Evolutionary conservation across 2,113 vertebrate species (phyloP).

Genomic region (Tragelaphus imberbis): DNA sequence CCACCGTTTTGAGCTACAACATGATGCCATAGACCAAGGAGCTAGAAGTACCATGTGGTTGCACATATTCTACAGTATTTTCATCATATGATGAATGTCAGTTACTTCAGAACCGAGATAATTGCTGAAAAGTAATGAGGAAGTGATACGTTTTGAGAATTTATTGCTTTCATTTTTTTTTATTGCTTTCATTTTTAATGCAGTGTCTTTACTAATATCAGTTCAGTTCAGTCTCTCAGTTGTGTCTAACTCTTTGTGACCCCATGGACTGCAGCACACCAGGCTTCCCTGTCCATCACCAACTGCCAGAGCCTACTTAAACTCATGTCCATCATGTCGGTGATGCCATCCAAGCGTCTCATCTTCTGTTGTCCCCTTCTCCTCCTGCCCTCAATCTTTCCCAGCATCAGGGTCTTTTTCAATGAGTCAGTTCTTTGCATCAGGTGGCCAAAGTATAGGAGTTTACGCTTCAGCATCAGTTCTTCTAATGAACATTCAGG

Average conservation of each 20-base stretch:
- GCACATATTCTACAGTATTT: background rate
- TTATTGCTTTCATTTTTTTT: background rate
- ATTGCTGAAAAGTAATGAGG: background rate
- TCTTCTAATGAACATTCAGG: background rate
- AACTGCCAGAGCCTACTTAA: background rate
- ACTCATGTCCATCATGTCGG: rapidly evolving
- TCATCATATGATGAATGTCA: background rate
- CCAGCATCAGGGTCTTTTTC: background rate
- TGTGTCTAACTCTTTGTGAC: background rate
- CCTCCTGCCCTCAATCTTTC: background rate
- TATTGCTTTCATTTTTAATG: background rate
- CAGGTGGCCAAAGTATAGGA: background rate
- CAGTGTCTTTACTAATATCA: background rate
- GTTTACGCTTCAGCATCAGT: background rate
- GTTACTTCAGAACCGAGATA: background rate
- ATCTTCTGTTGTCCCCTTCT: background rate
- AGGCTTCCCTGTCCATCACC: background rate
- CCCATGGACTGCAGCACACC: background rate
- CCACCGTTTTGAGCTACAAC: background rate
- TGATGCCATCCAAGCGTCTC: background rate
- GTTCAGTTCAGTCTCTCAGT: too few relatives aligned
- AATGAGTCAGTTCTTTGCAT: background rate
- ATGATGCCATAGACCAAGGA: rapidly evolving
- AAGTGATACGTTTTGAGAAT: background rate
- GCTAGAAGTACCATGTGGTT: rapidly evolving